phyloP scores from a whole-genome alignment of 2,113 vertebrate genomes.

The Gambusia holbrooki region DNA sequence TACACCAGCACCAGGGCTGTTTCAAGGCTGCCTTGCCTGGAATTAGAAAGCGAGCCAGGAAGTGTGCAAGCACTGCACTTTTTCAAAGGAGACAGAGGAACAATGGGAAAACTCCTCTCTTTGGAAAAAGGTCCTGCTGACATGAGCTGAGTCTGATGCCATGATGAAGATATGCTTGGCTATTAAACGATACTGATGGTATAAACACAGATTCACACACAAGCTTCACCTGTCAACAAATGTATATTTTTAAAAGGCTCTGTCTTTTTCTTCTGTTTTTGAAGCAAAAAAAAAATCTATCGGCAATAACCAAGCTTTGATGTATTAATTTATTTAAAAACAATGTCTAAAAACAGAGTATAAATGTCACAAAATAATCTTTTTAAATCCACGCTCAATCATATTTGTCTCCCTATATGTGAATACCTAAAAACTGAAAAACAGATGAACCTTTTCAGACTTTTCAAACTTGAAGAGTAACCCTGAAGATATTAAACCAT shows the following conservation, averaged over 20 bases:
- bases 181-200: slow-evolving; percentile 55
- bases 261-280: background rate
- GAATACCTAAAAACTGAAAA: background rate
- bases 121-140: slow-evolving; percentile 45
- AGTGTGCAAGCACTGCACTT: slow-evolving; percentile 52
- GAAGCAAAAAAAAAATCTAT: background rate
- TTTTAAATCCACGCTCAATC: too few species aligned
- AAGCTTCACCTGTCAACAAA: background rate
- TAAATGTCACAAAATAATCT: too few species aligned
- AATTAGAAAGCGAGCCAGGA: slow-evolving; percentile 52
- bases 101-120: slow-evolving; percentile 26
- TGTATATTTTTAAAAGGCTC: background rate
- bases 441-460: background rate
- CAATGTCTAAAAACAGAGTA: too few species aligned
- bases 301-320: too few species aligned
- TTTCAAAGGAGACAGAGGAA: slow-evolving; percentile 47
- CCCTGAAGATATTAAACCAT: slow-evolving; percentile 32
- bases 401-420: background rate
- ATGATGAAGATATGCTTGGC: slow-evolving; percentile 65
- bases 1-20: slow-evolving; percentile 28
- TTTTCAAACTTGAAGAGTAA: background rate
- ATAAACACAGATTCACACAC: background rate
- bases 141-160: slow-evolving; percentile 45
- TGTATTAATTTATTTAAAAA: too few species aligned
- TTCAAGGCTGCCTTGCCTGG: slow-evolving; percentile 51